Conservation (phyloP, 2,113 vertebrate genomes). For the Lathamus discolor region DNA sequence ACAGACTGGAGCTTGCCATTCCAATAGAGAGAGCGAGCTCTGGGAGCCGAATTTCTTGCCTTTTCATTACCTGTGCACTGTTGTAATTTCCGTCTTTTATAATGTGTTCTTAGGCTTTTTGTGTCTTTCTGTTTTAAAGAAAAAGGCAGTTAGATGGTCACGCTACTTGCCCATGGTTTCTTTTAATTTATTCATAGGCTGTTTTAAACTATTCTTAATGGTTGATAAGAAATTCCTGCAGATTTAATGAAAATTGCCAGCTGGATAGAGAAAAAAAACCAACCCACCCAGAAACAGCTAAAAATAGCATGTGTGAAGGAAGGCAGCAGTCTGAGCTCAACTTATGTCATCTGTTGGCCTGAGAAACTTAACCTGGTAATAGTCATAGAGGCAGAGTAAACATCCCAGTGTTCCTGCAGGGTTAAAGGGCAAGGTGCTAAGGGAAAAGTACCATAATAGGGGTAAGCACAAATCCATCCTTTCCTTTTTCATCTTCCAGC, state of each 20-base stretch:
- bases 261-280: not conserved
- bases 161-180: not conserved
- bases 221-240: not conserved
- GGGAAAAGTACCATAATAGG: accelerated
- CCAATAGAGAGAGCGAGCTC: not conserved
- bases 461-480: not conserved
- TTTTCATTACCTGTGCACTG: not conserved
- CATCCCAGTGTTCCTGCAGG: accelerated
- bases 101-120: not conserved
- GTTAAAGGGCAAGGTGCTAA: not conserved
- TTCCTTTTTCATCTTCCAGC: not conserved
- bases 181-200: not conserved
- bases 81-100: not conserved
- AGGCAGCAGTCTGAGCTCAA: not conserved
- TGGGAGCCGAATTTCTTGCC: not conserved
- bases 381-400: not conserved
- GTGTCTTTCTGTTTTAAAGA: not conserved
- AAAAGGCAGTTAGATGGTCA: not conserved
- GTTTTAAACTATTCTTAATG: not conserved
- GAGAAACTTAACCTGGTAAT: not conserved
- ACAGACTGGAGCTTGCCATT: not conserved
- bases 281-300: not conserved
- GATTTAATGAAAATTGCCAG: not conserved
- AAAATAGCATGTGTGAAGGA: not conserved
- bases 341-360: not conserved